phyloP scores from a whole-genome alignment of 2,888 invertebrate species.

The Latrodectus elegans region DNA sequence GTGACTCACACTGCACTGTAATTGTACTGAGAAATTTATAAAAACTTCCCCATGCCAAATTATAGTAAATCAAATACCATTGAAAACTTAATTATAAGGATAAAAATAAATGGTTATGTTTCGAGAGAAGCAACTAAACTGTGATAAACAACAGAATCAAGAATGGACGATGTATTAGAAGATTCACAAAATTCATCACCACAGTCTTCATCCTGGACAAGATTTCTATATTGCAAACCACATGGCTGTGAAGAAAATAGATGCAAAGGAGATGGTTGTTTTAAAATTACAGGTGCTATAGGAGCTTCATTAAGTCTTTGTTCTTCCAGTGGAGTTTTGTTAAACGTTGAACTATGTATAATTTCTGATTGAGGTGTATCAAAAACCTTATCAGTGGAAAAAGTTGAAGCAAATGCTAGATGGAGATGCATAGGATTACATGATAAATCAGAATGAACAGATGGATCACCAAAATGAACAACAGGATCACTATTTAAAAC shows the following conservation, averaged over 20 bases:
- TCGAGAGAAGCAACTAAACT: constrained; percentile 51
- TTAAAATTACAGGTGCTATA: constrained; percentile 26
- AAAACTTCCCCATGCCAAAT: too few relatives aligned
- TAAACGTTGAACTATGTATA: constrained; percentile 20
- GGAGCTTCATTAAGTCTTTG: constrained; percentile 27
- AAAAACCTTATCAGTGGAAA: constrained; percentile 15
- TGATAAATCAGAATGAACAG: neutral
- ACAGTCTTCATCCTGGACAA: constrained; percentile 33
- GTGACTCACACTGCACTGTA: too few relatives aligned
- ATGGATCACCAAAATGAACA: constrained; percentile 1
- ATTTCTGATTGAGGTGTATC: constrained; percentile 12
- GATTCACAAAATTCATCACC: constrained; percentile 45
- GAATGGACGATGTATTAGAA: constrained; percentile 35
- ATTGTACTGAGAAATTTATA: too few relatives aligned
- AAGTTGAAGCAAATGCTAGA: constrained; percentile 23
- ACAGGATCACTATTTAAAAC: constrained; percentile 17
- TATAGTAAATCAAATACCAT: too few relatives aligned
- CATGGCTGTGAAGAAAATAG: constrained; percentile 53
- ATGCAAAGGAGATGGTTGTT: constrained; percentile 24
- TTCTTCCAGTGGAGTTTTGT: constrained; percentile 24
- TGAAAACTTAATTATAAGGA: too few relatives aligned
- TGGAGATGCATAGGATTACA: constrained; percentile 38
- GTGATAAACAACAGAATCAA: constrained; percentile 57
- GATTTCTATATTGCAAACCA: constrained; percentile 59
- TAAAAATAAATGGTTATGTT: constrained; percentile 19